Evolutionary conservation across 2,113 vertebrate species (phyloP), one percentile per base, ranked within the genome.

Genomic region (Hylia prasina): DNA sequence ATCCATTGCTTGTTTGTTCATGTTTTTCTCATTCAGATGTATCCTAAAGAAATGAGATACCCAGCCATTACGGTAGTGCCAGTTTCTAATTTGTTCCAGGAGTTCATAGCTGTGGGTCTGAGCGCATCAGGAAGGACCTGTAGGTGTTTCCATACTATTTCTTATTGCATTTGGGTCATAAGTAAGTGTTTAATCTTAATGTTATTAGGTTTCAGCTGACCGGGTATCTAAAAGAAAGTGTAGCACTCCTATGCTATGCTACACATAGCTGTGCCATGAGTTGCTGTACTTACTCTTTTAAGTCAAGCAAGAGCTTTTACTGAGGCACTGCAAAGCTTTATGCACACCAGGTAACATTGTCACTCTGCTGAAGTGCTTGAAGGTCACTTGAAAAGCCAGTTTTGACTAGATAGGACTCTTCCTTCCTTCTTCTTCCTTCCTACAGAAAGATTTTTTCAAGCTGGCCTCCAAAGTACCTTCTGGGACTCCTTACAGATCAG

Each of bases 41-140:
- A 68, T 91, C 80, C 90, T 65, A 60, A 93, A 97, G 97, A 96
- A 92, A 90, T 3, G 14, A 92, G 94, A 91, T 95, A 80, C 89
- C 63, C 85, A 48, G 50, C 56, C 88, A 58, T 86, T 88, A 91
- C 0, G 1, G 42, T 70, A 47, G 80, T 19, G 15, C 69, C 53
- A 58, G 65, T 56, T 83, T 94, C 81, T 94, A 70, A 92, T 89
- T 93, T 94, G 37, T 88, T 90, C 60, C 72, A 81, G 64, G 56
- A 88, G 68, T 78, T 82, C 35, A 31, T 65, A 94, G 82, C 79
- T 0, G 1, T 90, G 82, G 63, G 82, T 90, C 80, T 83, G 72
- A 89, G 64, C 1, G 2, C 54, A 81, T n/a, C 71, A 82, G 58
- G 71, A 63, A 58, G 63, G 64, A 83, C 85, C 44, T 83, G 71